Conservation (phyloP, 2,797 vertebrate genomes). For the Cuculus canorus region DNA sequence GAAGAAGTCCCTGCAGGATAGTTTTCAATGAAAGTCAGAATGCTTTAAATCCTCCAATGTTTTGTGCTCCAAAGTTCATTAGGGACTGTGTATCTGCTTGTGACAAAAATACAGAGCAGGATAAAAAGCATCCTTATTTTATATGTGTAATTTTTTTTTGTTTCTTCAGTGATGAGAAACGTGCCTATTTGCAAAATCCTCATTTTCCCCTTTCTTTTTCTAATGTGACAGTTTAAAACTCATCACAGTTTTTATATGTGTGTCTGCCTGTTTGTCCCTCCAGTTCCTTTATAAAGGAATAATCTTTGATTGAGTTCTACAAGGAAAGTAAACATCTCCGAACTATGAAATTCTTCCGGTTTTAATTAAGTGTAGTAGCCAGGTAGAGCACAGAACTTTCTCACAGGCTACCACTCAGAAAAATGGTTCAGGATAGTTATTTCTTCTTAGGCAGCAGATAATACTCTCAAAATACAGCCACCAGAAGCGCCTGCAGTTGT, state of each 20-base stretch:
- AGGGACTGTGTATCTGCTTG: neutral
- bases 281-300: neutral
- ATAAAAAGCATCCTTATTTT: neutral
- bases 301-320: neutral
- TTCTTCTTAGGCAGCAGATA: neutral
- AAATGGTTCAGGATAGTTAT: neutral
- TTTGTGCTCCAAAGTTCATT: neutral
- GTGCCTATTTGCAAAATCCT: neutral
- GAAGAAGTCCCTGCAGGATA: neutral
- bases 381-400: neutral
- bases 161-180: neutral
- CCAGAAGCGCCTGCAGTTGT: neutral
- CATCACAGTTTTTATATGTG: neutral
- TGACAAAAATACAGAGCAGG: neutral
- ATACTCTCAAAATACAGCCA: neutral
- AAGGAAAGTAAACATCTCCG: neutral
- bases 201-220: neutral
- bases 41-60: neutral
- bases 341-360: neutral
- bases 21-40: neutral
- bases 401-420: neutral
- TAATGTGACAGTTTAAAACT: neutral
- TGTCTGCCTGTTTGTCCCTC: neutral
- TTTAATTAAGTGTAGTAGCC: constrained; percentile 11
- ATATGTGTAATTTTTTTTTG: neutral